phyloP scores from a whole-genome alignment of 2,888 invertebrate genomes.

The Seladonia tumulorum region DNA sequence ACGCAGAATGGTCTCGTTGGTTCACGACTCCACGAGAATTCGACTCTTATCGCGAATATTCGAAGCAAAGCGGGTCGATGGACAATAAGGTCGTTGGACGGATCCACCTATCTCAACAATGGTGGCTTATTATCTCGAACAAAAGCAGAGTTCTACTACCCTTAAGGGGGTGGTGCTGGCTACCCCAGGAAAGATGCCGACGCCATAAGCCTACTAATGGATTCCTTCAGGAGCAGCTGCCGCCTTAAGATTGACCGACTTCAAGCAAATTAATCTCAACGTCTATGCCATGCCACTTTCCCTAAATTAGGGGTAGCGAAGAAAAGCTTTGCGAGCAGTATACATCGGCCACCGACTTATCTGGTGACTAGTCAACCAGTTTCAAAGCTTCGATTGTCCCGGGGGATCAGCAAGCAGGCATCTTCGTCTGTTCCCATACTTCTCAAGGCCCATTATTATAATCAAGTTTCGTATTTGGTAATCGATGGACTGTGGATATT shows the following conservation, averaged over 20 bases:
- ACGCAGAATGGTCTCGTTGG: conserved; percentile 28
- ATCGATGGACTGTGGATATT: not conserved
- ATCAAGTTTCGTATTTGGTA: not conserved
- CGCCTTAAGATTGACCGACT: conserved; percentile 82
- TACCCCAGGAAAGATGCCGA: conserved; percentile 71
- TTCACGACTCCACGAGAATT: conserved; percentile 57
- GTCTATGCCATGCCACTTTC: conserved; percentile 66
- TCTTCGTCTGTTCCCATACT: not conserved
- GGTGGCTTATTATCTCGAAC: conserved; percentile 82
- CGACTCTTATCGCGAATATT: conserved; percentile 74
- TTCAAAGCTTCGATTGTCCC: not conserved
- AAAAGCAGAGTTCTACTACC: conserved; percentile 78
- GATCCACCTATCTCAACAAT: conserved; percentile 79
- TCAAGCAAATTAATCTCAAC: conserved; percentile 76
- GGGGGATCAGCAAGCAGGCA: not conserved
- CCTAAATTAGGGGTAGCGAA: conserved; percentile 50
- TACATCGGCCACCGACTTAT: not conserved
- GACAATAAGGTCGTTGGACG: conserved; percentile 75
- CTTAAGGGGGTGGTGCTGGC: conserved; percentile 62
- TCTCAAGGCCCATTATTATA: not conserved
- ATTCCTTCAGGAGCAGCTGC: conserved; percentile 83
- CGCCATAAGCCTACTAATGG: conserved; percentile 80
- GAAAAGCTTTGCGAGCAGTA: conserved; percentile 15
- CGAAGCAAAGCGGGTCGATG: conserved; percentile 72
- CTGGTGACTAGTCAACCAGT: not conserved